phyloP scores from a whole-genome alignment of 1,140 invertebrate genomes.

The Drosophila pruinosa region DNA sequence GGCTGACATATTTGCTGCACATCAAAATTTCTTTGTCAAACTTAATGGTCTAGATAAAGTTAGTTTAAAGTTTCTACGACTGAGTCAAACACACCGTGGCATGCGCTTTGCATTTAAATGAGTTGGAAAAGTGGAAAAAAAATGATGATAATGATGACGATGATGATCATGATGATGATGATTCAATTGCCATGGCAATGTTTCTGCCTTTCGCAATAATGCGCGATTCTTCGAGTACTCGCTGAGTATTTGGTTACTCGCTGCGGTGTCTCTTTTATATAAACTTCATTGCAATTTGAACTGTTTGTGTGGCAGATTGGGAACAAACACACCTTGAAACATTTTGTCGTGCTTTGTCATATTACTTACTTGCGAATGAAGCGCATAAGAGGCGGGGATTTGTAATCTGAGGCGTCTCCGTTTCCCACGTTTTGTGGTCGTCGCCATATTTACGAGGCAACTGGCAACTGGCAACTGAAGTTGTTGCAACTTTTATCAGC shows the following conservation, averaged over 20 bases:
- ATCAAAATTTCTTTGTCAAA: conserved; percentile 67
- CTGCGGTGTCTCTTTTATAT: conserved; percentile 24
- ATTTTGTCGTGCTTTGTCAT: conserved; percentile 55
- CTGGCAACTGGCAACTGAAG: background rate
- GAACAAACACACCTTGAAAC: conserved; percentile 43
- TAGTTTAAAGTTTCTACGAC: conserved; percentile 20
- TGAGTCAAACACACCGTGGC: conserved; percentile 17
- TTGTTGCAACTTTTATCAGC: conserved; percentile 43
- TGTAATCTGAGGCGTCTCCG: conserved; percentile 73
- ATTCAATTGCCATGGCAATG: conserved; percentile 63
- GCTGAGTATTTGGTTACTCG: conserved; percentile 26
- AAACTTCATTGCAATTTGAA: conserved; percentile 60
- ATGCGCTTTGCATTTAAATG: conserved; percentile 66
- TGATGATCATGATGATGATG: conserved; percentile 39
- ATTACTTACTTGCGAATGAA: conserved; percentile 5
- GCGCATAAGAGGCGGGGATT: background rate
- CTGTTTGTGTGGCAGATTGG: conserved; percentile 38
- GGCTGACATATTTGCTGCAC: conserved; percentile 64
- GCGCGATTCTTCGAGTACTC: background rate
- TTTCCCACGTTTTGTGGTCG: conserved; percentile 54
- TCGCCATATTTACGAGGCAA: conserved; percentile 5
- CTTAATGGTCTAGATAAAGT: conserved; percentile 79
- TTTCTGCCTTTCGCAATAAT: conserved; percentile 15
- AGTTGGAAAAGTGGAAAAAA: conserved; percentile 35
- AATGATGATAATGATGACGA: background rate